Evolutionary conservation across 2,113 vertebrate genomes (phyloP), one percentile per base, ranked within the genome.

Genomic region (Ceuthmochares aereus): DNA sequence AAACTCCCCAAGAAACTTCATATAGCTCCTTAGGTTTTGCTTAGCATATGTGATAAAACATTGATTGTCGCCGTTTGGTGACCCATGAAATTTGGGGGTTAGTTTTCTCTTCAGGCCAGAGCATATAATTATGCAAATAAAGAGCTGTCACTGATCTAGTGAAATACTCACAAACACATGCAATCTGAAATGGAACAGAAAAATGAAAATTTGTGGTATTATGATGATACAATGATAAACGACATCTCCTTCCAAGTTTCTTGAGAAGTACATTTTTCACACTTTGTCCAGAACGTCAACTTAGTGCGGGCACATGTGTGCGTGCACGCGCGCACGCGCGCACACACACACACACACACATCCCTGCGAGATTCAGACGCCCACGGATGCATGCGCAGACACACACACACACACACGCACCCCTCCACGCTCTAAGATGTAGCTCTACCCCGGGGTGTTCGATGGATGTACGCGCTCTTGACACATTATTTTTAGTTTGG

Each of bases 111-210:
- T 99, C 99, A 99, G 98, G 99, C 99, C 98, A 98, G 98, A 99
- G 99, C 99, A 99, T 99, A 99, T 99, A 99, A 99, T 99, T 99
- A 99, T 99, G 99, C 99, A 99, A 99, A 99, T 99, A 99, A 98
- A 99, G 98, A 98, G 99, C 98, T 99, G 99, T 99, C 99, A 99
- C 98, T 98, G 99, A 99, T 99, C 98, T 98, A 98, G 98, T 98
- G 98, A 98, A 99, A 98, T 98, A 98, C 97, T 98, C 98, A 97
- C 98, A 97, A 98, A 98, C 98, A 98, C 97, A 98, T 97, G 97
- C 98, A 97, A 97, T 94, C 97, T 91, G 64, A 98, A 98, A 97
- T 96, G 97, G 97, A 97, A 97, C 90, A 98, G 97, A 98, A 98
- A 98, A 97, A 97, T 97, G 96, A 97, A 97, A 95, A 93, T 92